These are phyloP conservation scores for Cromileptes altivelis DNA, from an alignment of 2,113 vertebrate species.

Conservation along the genomic window DNA sequence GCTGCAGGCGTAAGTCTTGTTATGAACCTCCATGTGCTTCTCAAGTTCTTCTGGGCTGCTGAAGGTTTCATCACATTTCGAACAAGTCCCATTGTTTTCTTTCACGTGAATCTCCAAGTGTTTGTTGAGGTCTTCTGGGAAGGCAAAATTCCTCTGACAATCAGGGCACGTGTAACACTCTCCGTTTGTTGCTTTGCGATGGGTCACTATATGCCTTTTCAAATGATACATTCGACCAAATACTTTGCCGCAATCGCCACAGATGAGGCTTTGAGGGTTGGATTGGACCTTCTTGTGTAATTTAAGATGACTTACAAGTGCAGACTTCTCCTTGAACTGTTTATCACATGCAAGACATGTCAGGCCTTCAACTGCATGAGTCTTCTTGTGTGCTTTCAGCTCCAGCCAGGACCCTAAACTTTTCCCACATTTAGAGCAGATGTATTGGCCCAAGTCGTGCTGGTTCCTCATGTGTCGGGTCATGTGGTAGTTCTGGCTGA, in stretches of 20 bases:
- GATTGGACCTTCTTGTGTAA: conserved; percentile 52
- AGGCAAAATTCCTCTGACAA: conserved; percentile 67
- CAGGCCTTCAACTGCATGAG: conserved; percentile 51
- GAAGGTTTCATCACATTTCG: conserved; percentile 67
- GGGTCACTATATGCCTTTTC: conserved; percentile 72
- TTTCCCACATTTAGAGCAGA: conserved; percentile 73
- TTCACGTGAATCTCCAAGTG: conserved; percentile 71
- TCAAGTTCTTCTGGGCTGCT: conserved; percentile 63
- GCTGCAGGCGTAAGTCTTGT: conserved; percentile 61
- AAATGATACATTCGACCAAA: conserved; percentile 73
- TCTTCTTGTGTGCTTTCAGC: conserved; percentile 67
- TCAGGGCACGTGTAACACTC: conserved; percentile 67
- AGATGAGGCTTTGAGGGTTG: conserved; percentile 51
- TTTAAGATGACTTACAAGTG: conserved; percentile 61
- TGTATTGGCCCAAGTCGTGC: conserved; percentile 58
- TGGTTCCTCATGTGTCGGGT: conserved; percentile 73
- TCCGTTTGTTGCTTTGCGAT: conserved; percentile 46
- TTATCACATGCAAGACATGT: conserved; percentile 69
- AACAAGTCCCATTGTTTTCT: conserved; percentile 73
- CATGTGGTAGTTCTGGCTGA: conserved; percentile 82
- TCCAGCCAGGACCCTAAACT: conserved; percentile 62
- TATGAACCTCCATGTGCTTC: conserved; percentile 68
- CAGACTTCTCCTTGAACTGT: conserved; percentile 66
- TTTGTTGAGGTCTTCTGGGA: conserved; percentile 73
- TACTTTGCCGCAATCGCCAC: conserved; percentile 73